Conservation (phyloP, 2,797 vertebrate species). For the Podargus strigoides region DNA sequence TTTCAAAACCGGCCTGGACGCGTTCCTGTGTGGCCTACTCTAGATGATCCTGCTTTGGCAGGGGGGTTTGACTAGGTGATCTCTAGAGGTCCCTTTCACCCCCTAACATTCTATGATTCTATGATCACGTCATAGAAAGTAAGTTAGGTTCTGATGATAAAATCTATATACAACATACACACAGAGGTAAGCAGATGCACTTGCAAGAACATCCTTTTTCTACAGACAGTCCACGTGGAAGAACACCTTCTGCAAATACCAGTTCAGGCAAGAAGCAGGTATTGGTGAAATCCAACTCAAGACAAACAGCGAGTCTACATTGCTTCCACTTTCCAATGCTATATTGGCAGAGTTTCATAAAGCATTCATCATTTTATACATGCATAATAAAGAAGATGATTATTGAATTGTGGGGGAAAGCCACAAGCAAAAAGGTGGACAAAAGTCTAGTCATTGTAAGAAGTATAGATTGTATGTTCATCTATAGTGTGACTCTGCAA, state of each 20-base stretch:
- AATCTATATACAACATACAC: not conserved
- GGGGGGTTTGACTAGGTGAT: too few species aligned
- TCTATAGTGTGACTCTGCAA: not conserved
- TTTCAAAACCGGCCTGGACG: too few species aligned
- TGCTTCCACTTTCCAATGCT: not conserved
- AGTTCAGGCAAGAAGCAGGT: not conserved
- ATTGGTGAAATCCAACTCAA: not conserved
- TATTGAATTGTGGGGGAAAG: slow-evolving; percentile 6
- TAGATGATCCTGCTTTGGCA: too few species aligned
- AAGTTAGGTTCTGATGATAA: not conserved
- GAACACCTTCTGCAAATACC: not conserved
- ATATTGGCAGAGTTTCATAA: not conserved
- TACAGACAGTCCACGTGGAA: not conserved
- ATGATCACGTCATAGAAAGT: not conserved
- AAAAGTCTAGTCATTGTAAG: not conserved
- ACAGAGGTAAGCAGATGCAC: not conserved
- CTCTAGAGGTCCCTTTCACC: too few species aligned
- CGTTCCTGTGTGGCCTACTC: too few species aligned
- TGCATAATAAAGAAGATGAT: not conserved
- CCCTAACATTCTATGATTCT: too few species aligned
- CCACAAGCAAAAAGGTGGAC: not conserved
- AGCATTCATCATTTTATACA: not conserved
- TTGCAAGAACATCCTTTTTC: not conserved
- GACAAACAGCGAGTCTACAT: fast-evolving
- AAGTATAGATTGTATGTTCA: not conserved